Base-by-base conservation (phyloP, 92 coral and sea anemone species). In the Phenganax subtilis region DNA sequence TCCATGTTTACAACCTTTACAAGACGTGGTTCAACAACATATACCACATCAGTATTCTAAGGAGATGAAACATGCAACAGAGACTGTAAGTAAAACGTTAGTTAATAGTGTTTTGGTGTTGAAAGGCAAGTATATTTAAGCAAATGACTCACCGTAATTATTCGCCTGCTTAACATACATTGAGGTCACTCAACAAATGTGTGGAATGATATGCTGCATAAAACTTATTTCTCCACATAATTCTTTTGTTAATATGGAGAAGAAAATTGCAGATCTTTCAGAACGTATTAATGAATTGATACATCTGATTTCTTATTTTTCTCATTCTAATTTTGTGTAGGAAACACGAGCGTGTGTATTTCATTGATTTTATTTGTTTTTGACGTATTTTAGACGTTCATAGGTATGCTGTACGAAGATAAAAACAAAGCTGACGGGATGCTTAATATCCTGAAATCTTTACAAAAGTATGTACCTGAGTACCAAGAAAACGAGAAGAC, bases 21-120 rank as follows among this genome's bases (percentile, higher is more conserved):
- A 30, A 62, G 83, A 79, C 29, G 75, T 79, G 27, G 75, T 30
- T 12, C 60, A 31, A n/a, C 83, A 61, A 27, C 74, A 79, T 30
- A 79, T 79, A 6, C 83, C 83, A 79, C 83, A 79, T 58, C 72
- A 59, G 55, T 58, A 79, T 59, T 61, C 31, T 55, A 29, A 79
- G 30, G 83, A 79, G 67, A 59, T 79, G 83, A 57, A 79, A 60
- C 29, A 28, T 17, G 60, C 74, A 6, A 59, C 69, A 7, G 57
- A 68, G 12, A 57, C 73, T 54, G 57, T 44, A 27, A 47, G 83
- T 64, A 37, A 37, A 37, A 20, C 12, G 3, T 71, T 16, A 52
- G 10, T 59, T 14, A 37, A 37, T 37, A 37, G 47, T 37, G 47
- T 37, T 37, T 37, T 37, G 3, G 47, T 37, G 47, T 37, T 37